phyloP scores from a whole-genome alignment of 2,113 vertebrate species.

The Gadus macrocephalus region DNA sequence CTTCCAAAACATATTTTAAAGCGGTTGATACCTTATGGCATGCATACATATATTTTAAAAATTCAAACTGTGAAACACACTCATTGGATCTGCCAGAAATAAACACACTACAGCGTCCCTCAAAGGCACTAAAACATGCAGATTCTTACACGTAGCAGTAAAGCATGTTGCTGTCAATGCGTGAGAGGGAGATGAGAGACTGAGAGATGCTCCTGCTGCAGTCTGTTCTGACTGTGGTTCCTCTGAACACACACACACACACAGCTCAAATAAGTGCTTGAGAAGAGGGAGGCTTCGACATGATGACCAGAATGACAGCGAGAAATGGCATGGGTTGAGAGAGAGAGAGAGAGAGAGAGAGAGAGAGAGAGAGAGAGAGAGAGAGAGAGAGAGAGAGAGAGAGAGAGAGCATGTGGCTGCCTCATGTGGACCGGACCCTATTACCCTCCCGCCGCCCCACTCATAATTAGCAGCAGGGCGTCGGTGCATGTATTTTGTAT shows the following conservation, averaged over 20 bases:
- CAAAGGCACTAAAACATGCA: slow-evolving; percentile 10
- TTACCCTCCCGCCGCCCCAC: slow-evolving; percentile 10
- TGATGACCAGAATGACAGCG: slow-evolving; percentile 35
- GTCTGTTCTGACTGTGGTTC: not conserved
- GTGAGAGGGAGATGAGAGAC: not conserved
- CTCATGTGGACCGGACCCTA: slow-evolving; percentile 23
- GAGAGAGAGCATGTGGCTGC: slow-evolving; percentile 30
- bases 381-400: slow-evolving; percentile 17
- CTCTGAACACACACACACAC: not conserved
- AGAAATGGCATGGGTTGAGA: slow-evolving; percentile 7
- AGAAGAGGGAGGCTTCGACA: not conserved
- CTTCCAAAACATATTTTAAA: too few relatives aligned
- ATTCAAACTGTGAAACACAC: not conserved
- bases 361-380: slow-evolving; percentile 13
- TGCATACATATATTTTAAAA: too few relatives aligned
- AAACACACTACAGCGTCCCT: slow-evolving; percentile 4
- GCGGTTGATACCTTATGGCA: too few relatives aligned
- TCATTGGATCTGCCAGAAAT: slow-evolving; percentile 18
- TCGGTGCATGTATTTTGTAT: slow-evolving; percentile 52
- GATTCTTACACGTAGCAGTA: slow-evolving; percentile 13
- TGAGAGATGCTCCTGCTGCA: too few relatives aligned
- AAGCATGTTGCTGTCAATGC: slow-evolving; percentile 11
- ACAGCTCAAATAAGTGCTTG: not conserved
- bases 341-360: slow-evolving; percentile 18
- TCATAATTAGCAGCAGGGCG: slow-evolving; percentile 59